These are phyloP conservation scores for Plutomurus gul DNA, from an alignment of 1,140 invertebrate species.

Conservation along the genomic window DNA sequence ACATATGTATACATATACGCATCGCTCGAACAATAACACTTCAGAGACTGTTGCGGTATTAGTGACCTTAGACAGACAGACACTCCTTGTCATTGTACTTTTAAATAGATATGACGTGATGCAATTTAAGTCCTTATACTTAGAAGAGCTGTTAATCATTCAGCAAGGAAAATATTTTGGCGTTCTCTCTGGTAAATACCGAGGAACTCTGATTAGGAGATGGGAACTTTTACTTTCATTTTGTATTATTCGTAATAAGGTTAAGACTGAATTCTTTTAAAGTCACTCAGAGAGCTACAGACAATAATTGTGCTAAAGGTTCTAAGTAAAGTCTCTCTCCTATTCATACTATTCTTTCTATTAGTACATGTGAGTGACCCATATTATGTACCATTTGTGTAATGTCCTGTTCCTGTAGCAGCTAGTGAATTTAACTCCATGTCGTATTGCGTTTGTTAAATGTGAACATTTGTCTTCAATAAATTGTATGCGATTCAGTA, in stretches of 20 bases:
- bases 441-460: too few species aligned
- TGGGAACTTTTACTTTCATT: constrained; percentile 7
- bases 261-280: not conserved
- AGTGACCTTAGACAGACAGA: not conserved
- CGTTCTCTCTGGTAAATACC: not conserved
- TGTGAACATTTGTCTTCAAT: too few species aligned
- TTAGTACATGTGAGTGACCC: too few species aligned
- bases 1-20: too few species aligned
- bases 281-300: not conserved
- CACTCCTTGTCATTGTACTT: constrained; percentile 17
- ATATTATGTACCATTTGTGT: too few species aligned
- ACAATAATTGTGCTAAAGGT: too few species aligned
- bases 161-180: not conserved
- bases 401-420: too few species aligned
- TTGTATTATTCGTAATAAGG: not conserved
- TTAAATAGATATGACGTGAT: not conserved
- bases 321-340: too few species aligned
- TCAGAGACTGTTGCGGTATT: constrained; percentile 4
- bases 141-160: not conserved
- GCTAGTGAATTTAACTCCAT: too few species aligned
- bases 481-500: too few species aligned
- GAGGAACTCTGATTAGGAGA: not conserved
- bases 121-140: not conserved
- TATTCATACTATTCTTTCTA: too few species aligned
- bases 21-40: not conserved